These are phyloP conservation scores for Malurus elegans DNA, from an alignment of 2,113 vertebrate species.

Conservation along the genomic window DNA sequence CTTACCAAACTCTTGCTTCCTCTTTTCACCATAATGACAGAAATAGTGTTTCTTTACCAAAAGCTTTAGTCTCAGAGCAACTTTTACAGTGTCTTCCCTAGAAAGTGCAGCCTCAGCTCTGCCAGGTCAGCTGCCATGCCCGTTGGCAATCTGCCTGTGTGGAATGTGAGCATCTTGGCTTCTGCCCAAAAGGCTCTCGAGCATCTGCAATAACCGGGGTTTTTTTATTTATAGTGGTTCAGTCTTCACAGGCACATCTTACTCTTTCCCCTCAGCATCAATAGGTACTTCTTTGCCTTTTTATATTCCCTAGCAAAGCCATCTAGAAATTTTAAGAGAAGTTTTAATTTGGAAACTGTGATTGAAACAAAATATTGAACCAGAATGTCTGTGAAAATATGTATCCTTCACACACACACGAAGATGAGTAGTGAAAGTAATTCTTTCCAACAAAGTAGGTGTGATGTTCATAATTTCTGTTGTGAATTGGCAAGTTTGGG, in stretches of 20 bases:
- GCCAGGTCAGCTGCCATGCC: not conserved
- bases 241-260: not conserved
- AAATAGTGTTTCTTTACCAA: not conserved
- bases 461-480: not conserved
- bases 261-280: not conserved
- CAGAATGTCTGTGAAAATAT: not conserved
- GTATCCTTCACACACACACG: not conserved
- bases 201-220: not conserved
- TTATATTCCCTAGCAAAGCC: not conserved
- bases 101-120: not conserved
- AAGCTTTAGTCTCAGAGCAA: not conserved
- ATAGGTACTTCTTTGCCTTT: not conserved
- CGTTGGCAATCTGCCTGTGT: not conserved
- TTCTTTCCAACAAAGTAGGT: not conserved
- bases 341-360: not conserved
- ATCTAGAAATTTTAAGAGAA: not conserved
- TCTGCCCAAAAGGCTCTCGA: not conserved
- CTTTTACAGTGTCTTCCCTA: not conserved
- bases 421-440: not conserved
- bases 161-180: not conserved
- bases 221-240: not conserved
- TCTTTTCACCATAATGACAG: not conserved
- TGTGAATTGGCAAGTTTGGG: not conserved
- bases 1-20: fast-evolving
- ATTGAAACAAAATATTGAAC: not conserved